Percentiles rank a stretch among this genome's conserved stretches.
Conservation (phyloP, 2,113 vertebrate genomes). For the Entelurus aequoreus region DNA sequence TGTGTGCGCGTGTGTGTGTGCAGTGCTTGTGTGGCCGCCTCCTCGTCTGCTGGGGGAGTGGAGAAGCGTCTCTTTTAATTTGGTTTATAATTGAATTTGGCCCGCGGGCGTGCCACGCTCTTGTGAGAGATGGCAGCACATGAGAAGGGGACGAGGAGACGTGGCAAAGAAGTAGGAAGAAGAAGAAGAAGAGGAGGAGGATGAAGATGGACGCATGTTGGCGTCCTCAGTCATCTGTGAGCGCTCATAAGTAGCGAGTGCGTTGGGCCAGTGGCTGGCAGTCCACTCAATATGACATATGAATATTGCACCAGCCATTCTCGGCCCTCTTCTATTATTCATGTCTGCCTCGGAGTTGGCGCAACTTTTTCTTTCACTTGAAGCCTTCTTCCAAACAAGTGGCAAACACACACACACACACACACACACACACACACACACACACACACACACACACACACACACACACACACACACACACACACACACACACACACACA, state of each 20-base stretch:
- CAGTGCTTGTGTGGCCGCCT: conserved; percentile 29
- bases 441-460: background rate
- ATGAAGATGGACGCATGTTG: conserved; percentile 25
- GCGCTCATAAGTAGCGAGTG: conserved; percentile 52
- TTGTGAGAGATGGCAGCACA: conserved; percentile 49
- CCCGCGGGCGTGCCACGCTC: conserved; percentile 45
- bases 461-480: too few relatives aligned
- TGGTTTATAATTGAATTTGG: conserved; percentile 61
- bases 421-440: background rate
- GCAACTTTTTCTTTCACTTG: conserved; percentile 48
- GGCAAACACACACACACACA: background rate
- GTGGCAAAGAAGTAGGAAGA: conserved; percentile 7
- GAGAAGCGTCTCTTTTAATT: conserved; percentile 59
- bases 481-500: too few relatives aligned
- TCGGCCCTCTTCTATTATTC: conserved; percentile 72
- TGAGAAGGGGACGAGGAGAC: conserved; percentile 43
- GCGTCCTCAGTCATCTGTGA: conserved; percentile 57
- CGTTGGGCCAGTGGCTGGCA: conserved; percentile 60
- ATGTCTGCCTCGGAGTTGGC: conserved; percentile 62
- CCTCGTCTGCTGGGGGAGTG: conserved; percentile 39
- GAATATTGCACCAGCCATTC: conserved; percentile 76
- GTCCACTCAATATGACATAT: conserved; percentile 77
- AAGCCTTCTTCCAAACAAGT: conserved; percentile 22
- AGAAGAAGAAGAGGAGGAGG: conserved; percentile 22
- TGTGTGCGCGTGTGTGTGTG: background rate